Evolutionary conservation across 1,140 invertebrate genomes (phyloP).

Genomic region (Mactra quadrangularis): DNA sequence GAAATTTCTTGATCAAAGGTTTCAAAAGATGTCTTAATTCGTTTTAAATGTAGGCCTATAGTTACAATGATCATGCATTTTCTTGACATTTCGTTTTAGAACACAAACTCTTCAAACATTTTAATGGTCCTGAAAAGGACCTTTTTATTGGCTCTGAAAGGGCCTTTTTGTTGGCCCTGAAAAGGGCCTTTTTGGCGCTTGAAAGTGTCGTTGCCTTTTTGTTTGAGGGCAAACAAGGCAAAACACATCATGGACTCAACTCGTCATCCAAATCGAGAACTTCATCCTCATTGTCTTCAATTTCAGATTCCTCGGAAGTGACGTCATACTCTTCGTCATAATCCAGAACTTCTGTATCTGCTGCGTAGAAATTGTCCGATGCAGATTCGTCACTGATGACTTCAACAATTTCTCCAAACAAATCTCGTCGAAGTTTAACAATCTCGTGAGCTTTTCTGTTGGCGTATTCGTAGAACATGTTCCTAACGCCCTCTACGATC

Average conservation of each 20-base stretch:
- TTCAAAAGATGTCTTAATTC: too few relatives aligned
- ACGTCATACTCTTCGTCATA: background rate
- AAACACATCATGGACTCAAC: slow-evolving; percentile 3
- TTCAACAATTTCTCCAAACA: slow-evolving; percentile 66
- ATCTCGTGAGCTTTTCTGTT: slow-evolving; percentile 74
- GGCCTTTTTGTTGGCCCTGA: slow-evolving; percentile 47
- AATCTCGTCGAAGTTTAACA: slow-evolving; percentile 68
- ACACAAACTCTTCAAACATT: too few relatives aligned
- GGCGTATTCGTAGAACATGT: slow-evolving; percentile 80
- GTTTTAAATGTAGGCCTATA: too few relatives aligned
- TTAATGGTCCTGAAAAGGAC: too few relatives aligned
- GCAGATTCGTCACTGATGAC: slow-evolving; percentile 57
- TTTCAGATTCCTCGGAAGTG: background rate
- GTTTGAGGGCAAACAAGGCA: background rate
- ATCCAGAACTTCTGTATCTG: slow-evolving; percentile 6
- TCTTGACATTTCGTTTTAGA: too few relatives aligned
- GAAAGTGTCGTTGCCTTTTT: background rate
- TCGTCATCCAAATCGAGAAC: slow-evolving; percentile 8
- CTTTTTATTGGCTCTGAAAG: slow-evolving; percentile 40
- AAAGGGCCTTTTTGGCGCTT: slow-evolving; percentile 54
- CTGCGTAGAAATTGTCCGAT: slow-evolving; percentile 30
- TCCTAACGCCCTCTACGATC: slow-evolving; percentile 75
- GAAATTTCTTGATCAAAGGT: too few relatives aligned
- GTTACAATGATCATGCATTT: too few relatives aligned
- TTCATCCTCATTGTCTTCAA: background rate